Conservation (phyloP, 2,888 invertebrate species). For the Baronia brevicornis region DNA sequence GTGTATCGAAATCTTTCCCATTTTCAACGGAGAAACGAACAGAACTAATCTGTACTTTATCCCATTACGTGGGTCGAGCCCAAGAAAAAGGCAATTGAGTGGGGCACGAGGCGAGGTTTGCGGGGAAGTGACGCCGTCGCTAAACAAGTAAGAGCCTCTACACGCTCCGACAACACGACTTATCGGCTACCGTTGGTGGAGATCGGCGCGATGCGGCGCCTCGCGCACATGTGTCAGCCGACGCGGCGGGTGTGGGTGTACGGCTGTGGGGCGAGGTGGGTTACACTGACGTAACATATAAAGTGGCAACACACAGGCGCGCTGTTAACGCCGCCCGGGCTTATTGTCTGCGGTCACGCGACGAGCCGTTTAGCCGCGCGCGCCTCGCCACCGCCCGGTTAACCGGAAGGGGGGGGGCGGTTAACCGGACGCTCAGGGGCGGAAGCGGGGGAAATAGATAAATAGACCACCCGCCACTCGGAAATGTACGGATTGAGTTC, state of each 20-base stretch:
- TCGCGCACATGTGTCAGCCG: constrained; percentile 26
- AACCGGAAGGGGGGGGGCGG: constrained; percentile 73
- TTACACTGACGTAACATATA: constrained; percentile 64
- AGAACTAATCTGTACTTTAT: constrained; percentile 68
- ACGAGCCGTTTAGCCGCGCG: constrained; percentile 75
- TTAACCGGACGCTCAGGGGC: constrained; percentile 74
- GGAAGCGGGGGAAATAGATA: constrained; percentile 76
- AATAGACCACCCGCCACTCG: constrained; percentile 73
- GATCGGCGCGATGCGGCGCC: constrained; percentile 18
- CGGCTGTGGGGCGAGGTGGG: constrained; percentile 23
- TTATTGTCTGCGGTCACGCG: constrained; percentile 76
- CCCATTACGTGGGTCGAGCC: constrained; percentile 63
- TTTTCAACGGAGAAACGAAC: constrained; percentile 54
- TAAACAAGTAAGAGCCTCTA: constrained; percentile 54
- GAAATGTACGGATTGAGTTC: constrained; percentile 75
- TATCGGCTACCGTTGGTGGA: constrained; percentile 39
- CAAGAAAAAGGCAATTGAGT: constrained; percentile 68
- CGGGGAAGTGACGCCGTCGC: constrained; percentile 27
- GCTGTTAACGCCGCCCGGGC: constrained; percentile 73
- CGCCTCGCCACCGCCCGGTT: constrained; percentile 68
- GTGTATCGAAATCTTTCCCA: constrained; percentile 30
- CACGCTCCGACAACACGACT: constrained; percentile 54
- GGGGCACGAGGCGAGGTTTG: constrained; percentile 33
- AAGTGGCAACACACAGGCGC: constrained; percentile 75
- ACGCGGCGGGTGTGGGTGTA: constrained; percentile 17